Percentiles rank a stretch among this genome's conserved stretches.
These are phyloP conservation scores for Paelopatides confundens DNA, from an alignment of 53 echinoderm and acorn worm species.

Conservation along the genomic window DNA sequence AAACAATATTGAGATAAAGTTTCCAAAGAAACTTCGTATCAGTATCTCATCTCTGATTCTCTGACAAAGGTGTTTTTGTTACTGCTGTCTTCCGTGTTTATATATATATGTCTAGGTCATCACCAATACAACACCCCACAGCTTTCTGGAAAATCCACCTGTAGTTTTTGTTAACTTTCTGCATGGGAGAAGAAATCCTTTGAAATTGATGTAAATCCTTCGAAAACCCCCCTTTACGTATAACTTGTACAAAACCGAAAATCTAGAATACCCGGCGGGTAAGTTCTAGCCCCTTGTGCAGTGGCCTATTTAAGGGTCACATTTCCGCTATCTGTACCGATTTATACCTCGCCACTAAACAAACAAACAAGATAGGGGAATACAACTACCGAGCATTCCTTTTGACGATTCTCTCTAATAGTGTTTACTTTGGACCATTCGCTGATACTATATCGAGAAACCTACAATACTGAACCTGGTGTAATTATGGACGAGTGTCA, in stretches of 20 bases:
- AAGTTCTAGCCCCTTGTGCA: neutral
- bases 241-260: neutral
- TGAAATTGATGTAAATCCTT: constrained; percentile 23
- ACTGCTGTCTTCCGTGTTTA: neutral
- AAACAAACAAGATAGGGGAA: neutral
- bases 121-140: neutral
- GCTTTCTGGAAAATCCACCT: neutral
- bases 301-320: constrained; percentile 41
- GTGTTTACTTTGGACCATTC: neutral
- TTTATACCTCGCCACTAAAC: constrained; percentile 5
- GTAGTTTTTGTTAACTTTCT: neutral
- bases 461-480: neutral
- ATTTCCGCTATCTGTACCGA: neutral
- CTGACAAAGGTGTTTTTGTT: too few relatives aligned
- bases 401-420: constrained; percentile 31
- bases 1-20: too few relatives aligned
- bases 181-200: neutral
- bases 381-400: neutral
- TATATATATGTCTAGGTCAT: neutral
- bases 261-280: constrained; percentile 35
- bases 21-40: too few relatives aligned
- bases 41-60: too few relatives aligned
- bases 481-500: too few relatives aligned
- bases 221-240: neutral
- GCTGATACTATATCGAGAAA: neutral